Base-by-base conservation (phyloP, 2,113 vertebrate species). In the Hydropotes inermis region DNA sequence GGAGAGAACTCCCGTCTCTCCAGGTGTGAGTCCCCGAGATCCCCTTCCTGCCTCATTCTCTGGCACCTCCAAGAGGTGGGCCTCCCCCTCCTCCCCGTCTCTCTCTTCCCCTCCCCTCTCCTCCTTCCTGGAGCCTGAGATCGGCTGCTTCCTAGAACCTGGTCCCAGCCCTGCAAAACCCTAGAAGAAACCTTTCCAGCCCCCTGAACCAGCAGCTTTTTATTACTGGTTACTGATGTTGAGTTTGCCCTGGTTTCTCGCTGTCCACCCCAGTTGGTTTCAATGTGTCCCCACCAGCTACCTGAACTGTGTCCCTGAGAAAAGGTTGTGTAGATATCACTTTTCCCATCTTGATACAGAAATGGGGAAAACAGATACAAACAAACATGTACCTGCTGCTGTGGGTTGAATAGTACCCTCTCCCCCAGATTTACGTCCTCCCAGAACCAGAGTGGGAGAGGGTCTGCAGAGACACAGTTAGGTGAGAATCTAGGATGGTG, bases 11-110 rank as follows among this genome's bases (percentile, higher is more conserved):
- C 14, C 13, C 6, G 27, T 4, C 33, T 43, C 6, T 50, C 55
- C 27, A 0, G 17, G 0, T 33, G 47, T 0, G 5, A 3, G 47
- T 6, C 28, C 27, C 17, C 0, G 7, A 27, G 27, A 21, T 1
- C 5, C 45, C 43, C 2, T 14, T 27, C 30, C 70, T 14, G 54
- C 82, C 87, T 58, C 0, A 2, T 47, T 60, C 60, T 57, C 91
- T 14, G 61, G 25, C 0, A 1, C 23, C 50, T 15, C 25, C 87
- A 2, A 0, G 8, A 50, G 74, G 74, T 0, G 0, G 30, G 0
- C 83, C 82, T 33, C 17, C 25, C 30, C 25, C 85, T 58, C 13
- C 14, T 52, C 14, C 14, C 50, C 15, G 15, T 52, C 78, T 33
- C 19, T 50, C 6, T 21, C 33, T 52, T 52, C 19, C 19, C 7